These are phyloP conservation scores for Agrotis segetum DNA, from an alignment of 2,888 invertebrate species.

Conservation along the genomic window DNA sequence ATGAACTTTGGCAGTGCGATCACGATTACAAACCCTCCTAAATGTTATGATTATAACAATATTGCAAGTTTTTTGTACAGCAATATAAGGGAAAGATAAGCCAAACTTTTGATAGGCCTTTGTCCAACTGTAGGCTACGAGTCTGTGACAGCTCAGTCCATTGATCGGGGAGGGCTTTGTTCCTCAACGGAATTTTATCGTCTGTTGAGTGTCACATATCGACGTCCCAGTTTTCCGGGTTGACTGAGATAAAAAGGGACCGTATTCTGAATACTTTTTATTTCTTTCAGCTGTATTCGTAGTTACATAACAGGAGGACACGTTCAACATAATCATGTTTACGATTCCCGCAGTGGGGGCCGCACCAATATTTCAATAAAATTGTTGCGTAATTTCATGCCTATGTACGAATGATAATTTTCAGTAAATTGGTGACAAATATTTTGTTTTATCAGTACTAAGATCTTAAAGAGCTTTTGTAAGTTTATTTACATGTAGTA, in stretches of 20 bases:
- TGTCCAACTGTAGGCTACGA: not conserved
- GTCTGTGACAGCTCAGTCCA: constrained; percentile 15
- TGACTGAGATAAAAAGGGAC: constrained; percentile 22
- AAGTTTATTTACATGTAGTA: too few relatives aligned
- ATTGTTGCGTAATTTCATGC: constrained; percentile 28
- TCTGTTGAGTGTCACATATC: constrained; percentile 23
- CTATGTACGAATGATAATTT: constrained; percentile 22
- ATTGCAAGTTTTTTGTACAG: constrained; percentile 6
- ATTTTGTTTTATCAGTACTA: not conserved
- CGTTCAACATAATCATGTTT: constrained; percentile 51
- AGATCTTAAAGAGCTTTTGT: too few relatives aligned
- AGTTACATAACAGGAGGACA: constrained; percentile 30
- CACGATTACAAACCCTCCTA: constrained; percentile 13
- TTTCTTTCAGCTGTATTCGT: constrained; percentile 23
- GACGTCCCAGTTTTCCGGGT: constrained; percentile 20
- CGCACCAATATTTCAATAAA: constrained; percentile 32
- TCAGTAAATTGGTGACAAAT: constrained; percentile 17
- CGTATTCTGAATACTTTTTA: constrained; percentile 25
- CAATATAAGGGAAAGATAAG: not conserved
- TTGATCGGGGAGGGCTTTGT: constrained; percentile 25
- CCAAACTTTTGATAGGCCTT: constrained; percentile 6
- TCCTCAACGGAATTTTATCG: constrained; percentile 30
- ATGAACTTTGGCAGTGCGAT: constrained; percentile 19
- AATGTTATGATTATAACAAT: constrained; percentile 17
- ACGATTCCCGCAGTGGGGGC: constrained; percentile 53